Percentiles rank a stretch among this genome's conserved stretches.
phyloP scores from a whole-genome alignment of 92 coral and sea anemone genomes.

The Galaxea fascicularis region DNA sequence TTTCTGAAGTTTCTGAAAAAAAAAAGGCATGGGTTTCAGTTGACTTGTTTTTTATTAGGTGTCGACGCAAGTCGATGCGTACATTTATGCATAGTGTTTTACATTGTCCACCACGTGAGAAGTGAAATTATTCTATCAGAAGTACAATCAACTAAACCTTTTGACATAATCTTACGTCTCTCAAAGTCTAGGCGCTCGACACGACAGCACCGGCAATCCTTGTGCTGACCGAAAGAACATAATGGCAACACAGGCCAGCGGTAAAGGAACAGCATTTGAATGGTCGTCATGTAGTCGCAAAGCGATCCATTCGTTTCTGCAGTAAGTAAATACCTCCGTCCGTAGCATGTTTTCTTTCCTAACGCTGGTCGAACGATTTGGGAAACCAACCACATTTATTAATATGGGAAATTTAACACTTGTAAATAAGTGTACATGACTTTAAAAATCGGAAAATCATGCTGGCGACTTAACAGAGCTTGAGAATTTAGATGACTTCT shows the following conservation, averaged over 20 bases:
- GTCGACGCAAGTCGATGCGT: no score
- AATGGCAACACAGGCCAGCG: conserved; percentile 79
- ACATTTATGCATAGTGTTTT: no score
- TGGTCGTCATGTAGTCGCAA: conserved; percentile 75
- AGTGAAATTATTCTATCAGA: background rate
- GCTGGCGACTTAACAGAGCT: no score
- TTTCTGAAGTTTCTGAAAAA: no score
- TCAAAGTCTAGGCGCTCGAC: conserved; percentile 77
- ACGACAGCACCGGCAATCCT: conserved; percentile 68
- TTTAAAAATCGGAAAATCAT: no score
- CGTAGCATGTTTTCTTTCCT: background rate
- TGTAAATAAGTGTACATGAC: no score
- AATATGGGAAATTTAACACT: no score
- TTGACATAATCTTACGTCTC: background rate
- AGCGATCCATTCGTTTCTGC: conserved; percentile 56
- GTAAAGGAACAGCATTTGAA: conserved; percentile 73
- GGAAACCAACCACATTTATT: background rate
- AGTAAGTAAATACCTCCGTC: no score
- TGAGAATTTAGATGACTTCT: no score
- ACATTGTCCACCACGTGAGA: background rate
- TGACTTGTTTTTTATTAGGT: no score
- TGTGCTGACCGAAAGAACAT: conserved; percentile 67
- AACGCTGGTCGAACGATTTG: no score
- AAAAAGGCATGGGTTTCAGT: no score
- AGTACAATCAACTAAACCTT: background rate